Evolutionary conservation across 30 jellyfish, hydroid and myxozoan genomes (phyloP), one percentile per base, ranked within the genome.

Genomic region (Aurelia sp.): DNA sequence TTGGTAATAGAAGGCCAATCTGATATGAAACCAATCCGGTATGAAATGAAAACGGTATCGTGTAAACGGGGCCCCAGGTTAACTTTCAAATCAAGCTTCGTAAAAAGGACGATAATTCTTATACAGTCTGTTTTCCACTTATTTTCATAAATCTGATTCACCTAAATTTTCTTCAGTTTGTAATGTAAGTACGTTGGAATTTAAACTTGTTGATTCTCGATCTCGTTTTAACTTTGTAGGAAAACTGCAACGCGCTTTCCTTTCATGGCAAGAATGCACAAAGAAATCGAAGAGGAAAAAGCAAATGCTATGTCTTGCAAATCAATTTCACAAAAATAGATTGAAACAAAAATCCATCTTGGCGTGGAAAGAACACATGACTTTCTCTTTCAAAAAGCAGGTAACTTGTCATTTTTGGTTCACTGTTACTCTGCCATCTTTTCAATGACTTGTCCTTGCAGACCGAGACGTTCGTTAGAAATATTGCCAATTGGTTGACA

Each of bases 221-320:
- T 20, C 18, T 66, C 51, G 22, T 8, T 58, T 21, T 76, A 58
- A 17, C 31, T 23, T 30, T 50, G 50, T 33, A 82, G 92, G 86
- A 15, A 40, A 52, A 20, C 66, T 69, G 17, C 86, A 71, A 6
- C 92, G 92, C 37, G 92, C 86, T 7, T 59, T 82, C 57, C 3
- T 4, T 35, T 64, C 92, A 7, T 53, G 72, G 62, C 20, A 9
- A 18, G 48, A 66, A 9, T 62, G 1, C 47, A 44, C 82, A 30
- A 10, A 62, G 30, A 16, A 3, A 20, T 59, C 78, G 13, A 70
- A 71, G 13, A 60, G 86, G 65, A 53, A 37, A 16, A 69, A 27
- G 55, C 67, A 18, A 17, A 19, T 69, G 71, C 53, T 21, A 3
- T 17, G 48, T 11, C 44, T 27, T 23, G 92, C 92, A 21, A 40